phyloP scores from a whole-genome alignment of 2,113 vertebrate species.

The Cheilinus undulatus region DNA sequence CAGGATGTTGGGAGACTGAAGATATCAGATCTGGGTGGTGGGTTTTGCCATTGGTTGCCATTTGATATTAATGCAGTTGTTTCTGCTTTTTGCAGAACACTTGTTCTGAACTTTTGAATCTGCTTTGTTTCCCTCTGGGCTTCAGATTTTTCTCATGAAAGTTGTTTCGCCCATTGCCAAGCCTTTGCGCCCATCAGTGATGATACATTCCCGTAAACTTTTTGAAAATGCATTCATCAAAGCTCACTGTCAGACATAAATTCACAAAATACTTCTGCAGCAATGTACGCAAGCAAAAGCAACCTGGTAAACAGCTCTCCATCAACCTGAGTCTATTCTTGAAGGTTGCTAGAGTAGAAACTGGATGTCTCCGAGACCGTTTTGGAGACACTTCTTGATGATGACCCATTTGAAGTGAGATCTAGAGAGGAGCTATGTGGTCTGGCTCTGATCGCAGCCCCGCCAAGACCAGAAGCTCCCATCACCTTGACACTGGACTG shows the following conservation, averaged over 20 bases:
- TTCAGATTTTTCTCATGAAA: too few relatives aligned
- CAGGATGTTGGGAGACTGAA: too few relatives aligned
- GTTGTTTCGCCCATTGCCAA: too few relatives aligned
- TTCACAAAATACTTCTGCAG: conserved; percentile 17
- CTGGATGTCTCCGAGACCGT: conserved; percentile 90
- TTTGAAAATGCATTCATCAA: conserved; percentile 15
- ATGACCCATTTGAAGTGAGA: conserved; percentile 90
- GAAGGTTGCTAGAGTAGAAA: conserved; percentile 91
- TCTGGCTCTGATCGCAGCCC: background rate
- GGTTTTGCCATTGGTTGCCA: too few relatives aligned
- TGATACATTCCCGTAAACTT: background rate
- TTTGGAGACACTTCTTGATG: conserved; percentile 91
- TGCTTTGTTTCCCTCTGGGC: too few relatives aligned
- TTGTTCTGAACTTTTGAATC: too few relatives aligned
- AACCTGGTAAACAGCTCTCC: conserved; percentile 24
- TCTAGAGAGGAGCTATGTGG: conserved; percentile 86
- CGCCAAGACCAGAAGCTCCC: background rate
- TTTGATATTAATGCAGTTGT: too few relatives aligned
- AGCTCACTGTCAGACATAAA: conserved; percentile 35
- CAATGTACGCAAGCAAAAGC: conserved; percentile 9
- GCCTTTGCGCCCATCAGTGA: too few relatives aligned
- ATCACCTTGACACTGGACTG: conserved; percentile 65
- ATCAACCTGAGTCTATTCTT: conserved; percentile 71
- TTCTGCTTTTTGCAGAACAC: too few relatives aligned
- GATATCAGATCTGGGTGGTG: too few relatives aligned